These are phyloP conservation scores for Elephas maximus DNA, from an alignment of 2,113 vertebrate species.

Conservation along the genomic window DNA sequence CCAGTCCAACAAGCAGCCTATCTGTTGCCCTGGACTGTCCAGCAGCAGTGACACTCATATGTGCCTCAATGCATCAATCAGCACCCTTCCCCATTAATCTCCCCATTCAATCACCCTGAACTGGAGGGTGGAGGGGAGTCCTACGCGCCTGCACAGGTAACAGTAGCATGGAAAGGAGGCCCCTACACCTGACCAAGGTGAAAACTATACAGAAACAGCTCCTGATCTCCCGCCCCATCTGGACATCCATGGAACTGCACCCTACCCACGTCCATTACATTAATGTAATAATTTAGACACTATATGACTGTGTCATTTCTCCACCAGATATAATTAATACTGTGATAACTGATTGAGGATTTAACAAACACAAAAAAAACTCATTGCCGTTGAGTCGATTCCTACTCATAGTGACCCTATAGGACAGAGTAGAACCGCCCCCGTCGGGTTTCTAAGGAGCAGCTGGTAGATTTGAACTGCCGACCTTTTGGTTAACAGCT, in stretches of 20 bases:
- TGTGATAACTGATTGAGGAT: not conserved
- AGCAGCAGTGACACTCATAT: not conserved
- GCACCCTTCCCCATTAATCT: not conserved
- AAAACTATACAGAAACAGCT: not conserved
- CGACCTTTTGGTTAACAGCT: too few species aligned
- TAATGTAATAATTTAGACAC: not conserved
- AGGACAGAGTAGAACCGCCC: too few species aligned
- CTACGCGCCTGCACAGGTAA: not conserved
- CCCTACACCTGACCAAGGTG: not conserved
- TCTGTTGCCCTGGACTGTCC: not conserved
- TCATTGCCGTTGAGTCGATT: too few species aligned
- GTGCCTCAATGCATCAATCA: not conserved
- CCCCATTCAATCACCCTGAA: not conserved
- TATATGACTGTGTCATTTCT: not conserved
- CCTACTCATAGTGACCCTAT: too few species aligned
- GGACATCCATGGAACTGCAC: not conserved
- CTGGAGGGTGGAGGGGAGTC: not conserved
- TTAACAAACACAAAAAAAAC: not conserved
- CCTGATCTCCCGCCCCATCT: not conserved
- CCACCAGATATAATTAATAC: not conserved
- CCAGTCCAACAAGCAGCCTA: rapidly evolving
- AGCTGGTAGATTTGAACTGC: too few species aligned
- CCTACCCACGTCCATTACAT: not conserved
- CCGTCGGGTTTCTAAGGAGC: too few species aligned
- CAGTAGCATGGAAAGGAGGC: not conserved